Evolutionary conservation across 2,113 vertebrate species (phyloP), one percentile per base, ranked within the genome.

Genomic region (Proterorhinus semilunaris): DNA sequence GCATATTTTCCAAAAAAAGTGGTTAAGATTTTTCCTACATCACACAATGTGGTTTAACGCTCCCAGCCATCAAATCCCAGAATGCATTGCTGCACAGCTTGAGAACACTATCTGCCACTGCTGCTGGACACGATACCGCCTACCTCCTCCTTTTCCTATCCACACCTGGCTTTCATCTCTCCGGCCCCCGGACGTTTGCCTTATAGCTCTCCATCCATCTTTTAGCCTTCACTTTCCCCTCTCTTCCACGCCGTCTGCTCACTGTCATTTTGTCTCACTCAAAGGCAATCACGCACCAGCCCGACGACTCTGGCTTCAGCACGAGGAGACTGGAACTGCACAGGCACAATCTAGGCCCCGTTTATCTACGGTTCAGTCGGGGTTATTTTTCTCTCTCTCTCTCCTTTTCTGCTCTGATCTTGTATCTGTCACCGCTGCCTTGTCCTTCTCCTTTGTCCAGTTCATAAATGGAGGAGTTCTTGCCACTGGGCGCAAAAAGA

Each of bases 81-180:
- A 58, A 42, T 7, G 12, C 80, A 74, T 83, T 81, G 72, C 67
- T 70, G 70, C 62, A 9, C 61, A 12, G 70, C 78, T 64, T 51
- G 45, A 53, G 71, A 65, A 64, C 71, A 53, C 15, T 55, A 17
- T 69, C 67, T 50, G 52, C 1, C 54, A 52, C 65, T 49, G 70
- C 53, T 49, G 10, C 66, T 57, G 83, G 74, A 82, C 74, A 79
- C 79, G 66, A 70, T 65, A 71, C 81, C 65, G 47, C 78, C 76
- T 59, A 66, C 72, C 64, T 71, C 82, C 55, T 76, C 53, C 54
- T 68, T 43, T 82, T 49, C 69, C 82, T 36, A 82, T 81, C 80
- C 62, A 66, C 66, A 79, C 72, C 54, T 69, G 73, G 74, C 75
- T 84, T 84, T 84, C 76, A 81, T 81, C 68, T 68, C 65, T 69